Percentiles rank a stretch among this genome's conserved stretches.
Conservation (phyloP, 2,797 vertebrate genomes). For the Urophycis tenuis region DNA sequence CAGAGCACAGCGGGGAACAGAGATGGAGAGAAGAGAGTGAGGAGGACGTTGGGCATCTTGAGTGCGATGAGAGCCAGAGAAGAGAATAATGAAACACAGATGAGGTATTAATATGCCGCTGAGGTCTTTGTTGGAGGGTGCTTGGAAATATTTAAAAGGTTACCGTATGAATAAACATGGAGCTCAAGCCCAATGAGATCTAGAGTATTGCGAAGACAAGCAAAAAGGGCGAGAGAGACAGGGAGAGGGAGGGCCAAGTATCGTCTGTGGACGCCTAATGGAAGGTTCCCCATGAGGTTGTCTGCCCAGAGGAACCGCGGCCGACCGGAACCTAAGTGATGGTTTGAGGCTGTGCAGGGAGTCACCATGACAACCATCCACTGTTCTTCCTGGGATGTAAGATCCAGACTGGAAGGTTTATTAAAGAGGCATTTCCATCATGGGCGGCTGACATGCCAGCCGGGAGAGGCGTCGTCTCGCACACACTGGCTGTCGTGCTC, state of each 20-base stretch:
- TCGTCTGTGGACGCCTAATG: too few species aligned
- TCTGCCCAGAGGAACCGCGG: too few species aligned
- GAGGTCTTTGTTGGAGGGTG: slow-evolving; percentile 90
- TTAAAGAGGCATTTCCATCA: too few species aligned
- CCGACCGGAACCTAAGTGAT: too few species aligned
- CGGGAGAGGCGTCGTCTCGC: too few species aligned
- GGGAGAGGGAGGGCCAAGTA: not conserved
- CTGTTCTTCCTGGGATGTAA: too few species aligned
- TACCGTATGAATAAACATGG: slow-evolving; percentile 99
- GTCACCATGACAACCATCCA: not conserved
- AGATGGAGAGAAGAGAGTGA: slow-evolving; percentile 11
- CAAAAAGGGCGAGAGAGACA: not conserved
- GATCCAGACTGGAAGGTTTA: too few species aligned
- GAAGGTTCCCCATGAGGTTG: too few species aligned
- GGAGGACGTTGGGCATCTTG: slow-evolving; percentile 80
- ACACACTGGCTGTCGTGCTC: too few species aligned
- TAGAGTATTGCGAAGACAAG: not conserved
- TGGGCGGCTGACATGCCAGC: too few species aligned
- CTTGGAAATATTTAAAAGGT: slow-evolving; percentile 99
- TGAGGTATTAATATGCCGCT: slow-evolving; percentile 89
- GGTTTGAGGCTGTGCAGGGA: too few species aligned
- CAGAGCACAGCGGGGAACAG: not conserved
- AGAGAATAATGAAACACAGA: slow-evolving; percentile 96
- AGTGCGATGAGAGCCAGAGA: slow-evolving; percentile 78
- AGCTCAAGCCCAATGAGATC: slow-evolving; percentile 44